Base-by-base conservation (phyloP, 2,888 invertebrate species). In the Tridacna gigas region DNA sequence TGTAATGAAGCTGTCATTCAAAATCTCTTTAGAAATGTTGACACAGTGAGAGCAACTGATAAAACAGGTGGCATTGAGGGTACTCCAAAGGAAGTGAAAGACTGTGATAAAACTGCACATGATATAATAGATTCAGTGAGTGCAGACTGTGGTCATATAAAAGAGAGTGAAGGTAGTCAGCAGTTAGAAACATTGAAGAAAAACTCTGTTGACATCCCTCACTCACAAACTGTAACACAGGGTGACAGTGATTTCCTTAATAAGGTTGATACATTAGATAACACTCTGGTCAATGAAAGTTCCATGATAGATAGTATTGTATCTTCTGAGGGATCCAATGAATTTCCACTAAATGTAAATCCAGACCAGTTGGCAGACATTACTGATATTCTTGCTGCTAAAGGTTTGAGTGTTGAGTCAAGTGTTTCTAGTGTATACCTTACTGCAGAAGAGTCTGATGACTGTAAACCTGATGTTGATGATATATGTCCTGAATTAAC, bases 351-450 rank as follows among this genome's bases (percentile, higher is more conserved):
- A 22, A 3, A 13, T 20, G 25, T 25, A 63, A 63, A 67, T 45
- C 37, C 45, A 37, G 45, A 67, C 20, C 45, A 67, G 11, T 18
- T 25, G 13, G 71, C 15, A 25, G 51, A 71, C 26, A 18, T 51
- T n/a, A 22, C 25, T 26, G 48, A 48, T 25, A 47, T 26, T 45
- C n/a, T 13, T 71, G 71, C n/a, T 12, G 4, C 20, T n/a, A 71
- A 71, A 51, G 51, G 26, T 12, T 22, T 71, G 71, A 71, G 51
- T 71, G 51, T 45, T 18, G 51, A 71, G 2, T 71, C 71, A 0
- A 71, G 71, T 71, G 51, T 51, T 45, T 71, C 71, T 11, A 71
- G 71, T 71, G 51, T 51, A 13, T 71, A 71, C 51, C 71, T 71
- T 13, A 71, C 71, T 45, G 71, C 71, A 51, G 71, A 71, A 20